Percentiles rank a stretch among this genome's conserved stretches.
Conservation (phyloP, 2,888 invertebrate genomes). For the Brenthis hecate region DNA sequence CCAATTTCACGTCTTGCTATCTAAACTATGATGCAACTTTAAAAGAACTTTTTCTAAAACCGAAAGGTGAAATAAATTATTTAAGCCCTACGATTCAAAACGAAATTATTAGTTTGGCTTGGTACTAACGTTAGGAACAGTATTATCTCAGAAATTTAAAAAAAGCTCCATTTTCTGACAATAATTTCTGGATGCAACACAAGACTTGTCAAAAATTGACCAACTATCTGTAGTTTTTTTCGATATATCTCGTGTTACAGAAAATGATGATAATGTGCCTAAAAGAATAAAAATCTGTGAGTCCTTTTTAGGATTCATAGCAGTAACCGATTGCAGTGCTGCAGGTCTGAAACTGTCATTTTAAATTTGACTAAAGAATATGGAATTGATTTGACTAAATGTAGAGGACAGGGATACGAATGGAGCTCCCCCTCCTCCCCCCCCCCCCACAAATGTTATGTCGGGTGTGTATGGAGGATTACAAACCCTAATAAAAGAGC, state of each 20-base stretch:
- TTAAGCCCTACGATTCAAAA: slow-evolving; percentile 36
- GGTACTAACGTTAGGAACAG: slow-evolving; percentile 32
- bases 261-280: slow-evolving; percentile 43
- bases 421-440: too few species aligned
- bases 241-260: slow-evolving; percentile 42
- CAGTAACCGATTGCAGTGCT: slow-evolving; percentile 39
- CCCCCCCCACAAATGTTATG: slow-evolving; percentile 43
- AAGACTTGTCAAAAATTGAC: slow-evolving; percentile 41
- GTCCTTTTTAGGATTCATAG: slow-evolving; percentile 40
- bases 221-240: slow-evolving; percentile 43
- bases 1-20: too few species aligned
- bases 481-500: slow-evolving; percentile 43
- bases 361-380: slow-evolving; percentile 41
- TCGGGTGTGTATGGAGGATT: slow-evolving; percentile 42
- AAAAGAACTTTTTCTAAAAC: too few species aligned
- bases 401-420: slow-evolving; percentile 43
- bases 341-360: slow-evolving; percentile 38
- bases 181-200: slow-evolving; percentile 40
- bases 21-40: too few species aligned
- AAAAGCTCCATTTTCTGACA: slow-evolving; percentile 40
- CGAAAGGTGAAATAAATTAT: slow-evolving; percentile 37
- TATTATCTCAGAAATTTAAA: slow-evolving; percentile 40
- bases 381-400: slow-evolving; percentile 44
- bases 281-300: slow-evolving; percentile 41
- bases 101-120: slow-evolving; percentile 34